Evolutionary conservation across 1,140 invertebrate genomes (phyloP), one percentile per base, ranked within the genome.

Genomic region (Archivesica marissinica): DNA sequence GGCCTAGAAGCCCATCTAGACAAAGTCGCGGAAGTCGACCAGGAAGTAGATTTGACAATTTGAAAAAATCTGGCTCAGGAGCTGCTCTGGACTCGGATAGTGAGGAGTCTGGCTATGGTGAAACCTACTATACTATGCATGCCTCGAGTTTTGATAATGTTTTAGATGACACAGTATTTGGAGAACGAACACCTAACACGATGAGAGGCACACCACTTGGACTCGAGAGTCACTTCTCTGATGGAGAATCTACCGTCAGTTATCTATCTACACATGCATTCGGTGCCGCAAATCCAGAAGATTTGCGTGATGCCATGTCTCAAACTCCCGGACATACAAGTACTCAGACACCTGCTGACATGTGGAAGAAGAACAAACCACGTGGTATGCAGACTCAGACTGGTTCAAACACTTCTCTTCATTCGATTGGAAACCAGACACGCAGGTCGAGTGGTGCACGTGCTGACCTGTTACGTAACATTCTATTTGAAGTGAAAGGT

Each of bases 51-150:
- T 88, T 88, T 74, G 88, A 89, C 79, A 87, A 88, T 66, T 87
- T 90, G 52, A 91, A 91, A 77, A 91, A 91, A 76, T 85, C 88
- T 15, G 81, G 76, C 13, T 86, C 86, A 33, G 88, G 86, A 33
- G 86, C 87, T 54, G 89, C 87, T 52, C 77, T 91, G 41, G 90
- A 92, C 52, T 93, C 91, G 0, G 92, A 93, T 52, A 93, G 91
- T 56, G 92, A 93, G 66, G 92, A 93, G 76, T 93, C 92, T 72
- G 92, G 91, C n/a, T 93, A 93, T 88, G 92, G 90, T 85, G 92
- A 92, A 50, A 93, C 92, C 17, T 90, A 88, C 77, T 90, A 92
- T 87, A 93, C 91, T 23, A 91, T 92, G 90, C 91, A 93, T 38
- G 92, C 92, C 15, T 91, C 89, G 15, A 93, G 91, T 88, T 92